These are phyloP conservation scores for Apamea anceps DNA, from an alignment of 2,888 invertebrate genomes.

Conservation along the genomic window DNA sequence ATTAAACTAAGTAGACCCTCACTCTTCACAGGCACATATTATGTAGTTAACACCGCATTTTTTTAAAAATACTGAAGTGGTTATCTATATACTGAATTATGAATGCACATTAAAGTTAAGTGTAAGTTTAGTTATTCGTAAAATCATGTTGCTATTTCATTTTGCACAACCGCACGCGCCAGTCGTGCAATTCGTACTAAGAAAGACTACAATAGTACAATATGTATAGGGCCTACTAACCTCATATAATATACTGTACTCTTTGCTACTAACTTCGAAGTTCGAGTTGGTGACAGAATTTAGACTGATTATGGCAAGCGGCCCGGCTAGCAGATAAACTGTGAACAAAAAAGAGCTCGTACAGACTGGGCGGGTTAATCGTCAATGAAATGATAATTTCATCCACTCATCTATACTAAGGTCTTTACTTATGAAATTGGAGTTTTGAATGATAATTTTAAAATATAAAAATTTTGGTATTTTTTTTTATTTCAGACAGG, in stretches of 20 bases:
- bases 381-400: background rate
- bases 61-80: too few species aligned
- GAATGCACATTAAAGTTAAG: background rate
- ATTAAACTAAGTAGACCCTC: background rate
- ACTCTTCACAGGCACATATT: slow-evolving; percentile 15
- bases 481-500: too few species aligned
- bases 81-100: background rate
- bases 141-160: slow-evolving; percentile 17
- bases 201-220: too few species aligned
- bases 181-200: background rate
- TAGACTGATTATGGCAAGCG: background rate
- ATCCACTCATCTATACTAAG: background rate
- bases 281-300: background rate
- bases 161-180: slow-evolving; percentile 17
- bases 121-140: background rate
- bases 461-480: too few species aligned
- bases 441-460: too few species aligned
- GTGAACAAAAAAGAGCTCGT: background rate
- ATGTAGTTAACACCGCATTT: background rate
- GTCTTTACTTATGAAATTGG: too few species aligned
- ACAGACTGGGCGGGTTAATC: background rate
- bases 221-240: too few species aligned
- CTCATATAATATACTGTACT: too few species aligned
- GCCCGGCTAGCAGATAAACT: background rate
- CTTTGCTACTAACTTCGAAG: slow-evolving; percentile 37